A percentile compares a stretch with the other conserved stretches of the same genome.
phyloP scores from a whole-genome alignment of 2,888 invertebrate genomes.

The Cosmia pyralina region DNA sequence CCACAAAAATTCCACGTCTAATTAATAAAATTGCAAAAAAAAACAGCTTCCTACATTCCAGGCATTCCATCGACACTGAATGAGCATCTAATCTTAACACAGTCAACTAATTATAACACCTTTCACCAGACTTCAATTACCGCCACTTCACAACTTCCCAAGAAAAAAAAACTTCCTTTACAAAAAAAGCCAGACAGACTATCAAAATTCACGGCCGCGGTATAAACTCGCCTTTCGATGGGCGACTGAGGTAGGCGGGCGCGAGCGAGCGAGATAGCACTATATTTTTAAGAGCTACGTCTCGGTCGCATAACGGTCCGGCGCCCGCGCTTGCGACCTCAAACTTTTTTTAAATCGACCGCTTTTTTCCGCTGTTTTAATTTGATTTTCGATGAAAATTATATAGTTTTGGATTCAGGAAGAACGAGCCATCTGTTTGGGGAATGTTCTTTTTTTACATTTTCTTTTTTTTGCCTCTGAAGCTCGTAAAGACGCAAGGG shows the following conservation, averaged over 20 bases:
- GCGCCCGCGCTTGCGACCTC: constrained; percentile 80
- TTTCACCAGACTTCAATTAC: constrained; percentile 53
- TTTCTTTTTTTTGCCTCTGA: constrained; percentile 32
- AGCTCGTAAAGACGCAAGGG: constrained; percentile 28
- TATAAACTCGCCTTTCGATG: constrained; percentile 74
- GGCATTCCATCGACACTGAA: neutral
- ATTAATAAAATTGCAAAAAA: neutral
- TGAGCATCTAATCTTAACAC: constrained; percentile 29
- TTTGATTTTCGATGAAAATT: constrained; percentile 80
- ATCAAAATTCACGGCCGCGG: constrained; percentile 77
- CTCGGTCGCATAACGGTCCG: constrained; percentile 78
- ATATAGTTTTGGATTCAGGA: constrained; percentile 68
- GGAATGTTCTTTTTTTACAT: constrained; percentile 23
- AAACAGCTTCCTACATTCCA: constrained; percentile 9
- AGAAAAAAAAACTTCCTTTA: constrained; percentile 39
- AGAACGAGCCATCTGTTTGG: constrained; percentile 64
- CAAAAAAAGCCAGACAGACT: constrained; percentile 70
- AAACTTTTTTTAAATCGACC: constrained; percentile 75
- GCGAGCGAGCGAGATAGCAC: constrained; percentile 76
- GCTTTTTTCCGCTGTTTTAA: constrained; percentile 78
- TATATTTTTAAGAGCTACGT: constrained; percentile 64
- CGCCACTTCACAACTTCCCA: constrained; percentile 14
- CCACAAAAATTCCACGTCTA: neutral
- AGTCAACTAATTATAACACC: constrained; percentile 32
- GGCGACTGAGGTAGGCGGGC: constrained; percentile 83